A percentile compares a stretch with the other conserved stretches of the same genome.
Conservation (phyloP, 2,113 vertebrate species). For the Centropus unirufus region DNA sequence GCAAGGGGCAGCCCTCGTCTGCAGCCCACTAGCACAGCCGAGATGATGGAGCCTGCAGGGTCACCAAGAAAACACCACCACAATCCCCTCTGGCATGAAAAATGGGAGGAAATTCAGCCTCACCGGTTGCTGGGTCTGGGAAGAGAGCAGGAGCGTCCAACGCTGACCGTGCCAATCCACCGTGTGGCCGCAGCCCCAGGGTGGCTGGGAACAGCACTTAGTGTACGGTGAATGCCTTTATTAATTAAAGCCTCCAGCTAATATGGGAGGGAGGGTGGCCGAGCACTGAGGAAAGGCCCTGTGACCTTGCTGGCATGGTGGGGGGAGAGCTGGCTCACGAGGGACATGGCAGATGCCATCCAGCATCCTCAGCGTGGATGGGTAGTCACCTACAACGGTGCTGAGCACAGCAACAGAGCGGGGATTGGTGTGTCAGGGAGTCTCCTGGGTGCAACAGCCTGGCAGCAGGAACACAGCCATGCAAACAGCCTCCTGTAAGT, state of each 20-base stretch:
- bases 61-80: fast-evolving
- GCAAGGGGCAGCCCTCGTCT: neutral
- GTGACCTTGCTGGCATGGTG: neutral
- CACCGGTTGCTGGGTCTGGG: neutral
- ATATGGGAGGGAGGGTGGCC: neutral
- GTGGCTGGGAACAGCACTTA: slow-evolving; percentile 5
- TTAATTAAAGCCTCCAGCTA: slow-evolving; percentile 61
- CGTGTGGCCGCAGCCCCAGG: neutral
- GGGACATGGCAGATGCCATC: neutral
- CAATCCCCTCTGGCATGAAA: neutral
- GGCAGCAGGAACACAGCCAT: neutral
- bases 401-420: fast-evolving
- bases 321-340: neutral
- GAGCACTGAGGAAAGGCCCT: neutral
- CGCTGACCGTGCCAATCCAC: neutral
- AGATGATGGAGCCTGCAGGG: neutral
- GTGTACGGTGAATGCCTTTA: neutral
- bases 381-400: neutral
- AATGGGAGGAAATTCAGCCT: neutral
- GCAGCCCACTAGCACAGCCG: neutral
- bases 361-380: neutral
- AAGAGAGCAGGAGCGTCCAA: neutral
- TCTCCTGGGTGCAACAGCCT: neutral
- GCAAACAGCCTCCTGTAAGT: neutral
- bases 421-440: fast-evolving